Conservation (phyloP, 2,113 vertebrate species). For the Irena cyanogastra region DNA sequence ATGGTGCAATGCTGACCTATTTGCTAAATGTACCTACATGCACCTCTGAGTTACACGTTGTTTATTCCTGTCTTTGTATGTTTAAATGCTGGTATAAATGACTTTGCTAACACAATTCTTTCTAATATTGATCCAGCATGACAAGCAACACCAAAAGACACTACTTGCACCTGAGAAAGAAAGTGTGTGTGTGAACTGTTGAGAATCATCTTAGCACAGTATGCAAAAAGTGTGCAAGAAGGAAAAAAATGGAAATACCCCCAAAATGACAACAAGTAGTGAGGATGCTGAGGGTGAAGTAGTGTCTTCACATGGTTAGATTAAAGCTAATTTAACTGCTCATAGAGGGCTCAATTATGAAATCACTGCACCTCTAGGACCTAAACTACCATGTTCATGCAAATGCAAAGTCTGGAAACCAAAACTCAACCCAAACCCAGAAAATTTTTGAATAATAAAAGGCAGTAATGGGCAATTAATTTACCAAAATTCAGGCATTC, state of each 20-base stretch:
- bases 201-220: neutral
- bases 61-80: neutral
- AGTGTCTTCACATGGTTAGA: neutral
- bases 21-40: neutral
- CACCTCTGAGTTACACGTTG: neutral
- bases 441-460: neutral
- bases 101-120: neutral
- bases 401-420: neutral
- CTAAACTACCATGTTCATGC: neutral
- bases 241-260: neutral
- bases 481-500: neutral
- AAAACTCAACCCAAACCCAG: neutral
- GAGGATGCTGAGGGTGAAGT: neutral
- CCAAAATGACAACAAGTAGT: neutral
- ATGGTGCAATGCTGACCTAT: neutral
- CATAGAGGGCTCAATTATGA: neutral
- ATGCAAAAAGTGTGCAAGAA: fast-evolving
- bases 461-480: neutral
- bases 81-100: neutral
- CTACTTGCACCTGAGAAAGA: neutral
- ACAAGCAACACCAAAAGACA: neutral
- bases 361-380: neutral
- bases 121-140: neutral
- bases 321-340: neutral
- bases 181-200: neutral